phyloP scores from a whole-genome alignment of 2,113 vertebrate genomes.

The Tupaia tana region DNA sequence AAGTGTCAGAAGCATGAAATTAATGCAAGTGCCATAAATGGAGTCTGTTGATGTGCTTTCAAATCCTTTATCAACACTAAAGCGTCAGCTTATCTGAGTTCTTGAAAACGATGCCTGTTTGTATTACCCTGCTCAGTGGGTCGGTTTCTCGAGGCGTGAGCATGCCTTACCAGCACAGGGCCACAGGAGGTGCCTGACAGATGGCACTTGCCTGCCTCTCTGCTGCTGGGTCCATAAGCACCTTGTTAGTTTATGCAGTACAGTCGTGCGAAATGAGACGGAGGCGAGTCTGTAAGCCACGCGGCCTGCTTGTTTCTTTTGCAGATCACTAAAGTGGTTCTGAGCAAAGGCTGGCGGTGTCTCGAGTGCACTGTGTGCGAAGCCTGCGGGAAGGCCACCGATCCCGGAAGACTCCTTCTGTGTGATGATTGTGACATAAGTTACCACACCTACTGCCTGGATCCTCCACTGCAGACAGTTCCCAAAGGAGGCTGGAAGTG shows the following conservation, averaged over 20 bases:
- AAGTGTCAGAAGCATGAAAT: not conserved
- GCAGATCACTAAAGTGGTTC: constrained; percentile 95
- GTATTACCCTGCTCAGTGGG: not conserved
- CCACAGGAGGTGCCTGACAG: not conserved
- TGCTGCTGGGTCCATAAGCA: not conserved
- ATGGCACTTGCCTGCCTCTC: not conserved
- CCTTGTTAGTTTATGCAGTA: not conserved
- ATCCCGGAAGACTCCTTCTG: constrained; percentile 94
- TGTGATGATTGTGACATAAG: constrained; percentile 99
- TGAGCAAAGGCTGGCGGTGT: constrained; percentile 98
- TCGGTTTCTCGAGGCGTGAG: fast-evolving
- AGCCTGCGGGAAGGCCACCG: constrained; percentile 96
- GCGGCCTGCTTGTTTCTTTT: constrained; percentile 55
- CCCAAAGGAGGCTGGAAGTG: constrained; percentile 99
- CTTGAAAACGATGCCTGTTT: not conserved
- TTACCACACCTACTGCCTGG: constrained; percentile 98
- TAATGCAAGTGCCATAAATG: not conserved
- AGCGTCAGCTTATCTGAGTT: not conserved
- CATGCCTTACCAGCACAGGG: fast-evolving
- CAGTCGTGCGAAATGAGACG: not conserved
- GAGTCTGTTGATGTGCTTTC: not conserved
- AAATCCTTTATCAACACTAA: not conserved
- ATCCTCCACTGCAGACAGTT: constrained; percentile 96
- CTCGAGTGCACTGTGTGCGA: constrained; percentile 98
- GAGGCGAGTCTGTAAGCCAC: not conserved